A percentile compares a stretch with the other conserved stretches of the same genome.
Evolutionary conservation across 2,888 invertebrate genomes (phyloP).

Genomic region (Melangyna quadrimaculata): DNA sequence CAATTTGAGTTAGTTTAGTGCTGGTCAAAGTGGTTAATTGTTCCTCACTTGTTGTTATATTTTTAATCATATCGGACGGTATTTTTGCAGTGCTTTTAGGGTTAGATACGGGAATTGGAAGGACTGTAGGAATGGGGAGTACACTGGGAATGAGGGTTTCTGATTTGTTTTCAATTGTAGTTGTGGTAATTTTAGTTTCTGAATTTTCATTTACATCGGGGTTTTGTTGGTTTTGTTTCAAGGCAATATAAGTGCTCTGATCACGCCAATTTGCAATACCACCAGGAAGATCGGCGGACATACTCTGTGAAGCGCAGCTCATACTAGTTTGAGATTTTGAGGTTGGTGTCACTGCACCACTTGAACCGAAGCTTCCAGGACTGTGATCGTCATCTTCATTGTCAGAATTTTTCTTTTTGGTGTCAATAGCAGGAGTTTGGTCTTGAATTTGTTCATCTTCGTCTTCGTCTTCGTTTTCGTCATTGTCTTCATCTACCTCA

Average conservation of each 20-base stretch:
- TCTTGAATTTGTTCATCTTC: slow-evolving; percentile 78
- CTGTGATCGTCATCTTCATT: slow-evolving; percentile 84
- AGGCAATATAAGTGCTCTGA: slow-evolving; percentile 88
- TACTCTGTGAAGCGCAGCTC: slow-evolving; percentile 84
- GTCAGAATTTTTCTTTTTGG: slow-evolving; percentile 77
- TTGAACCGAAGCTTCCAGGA: slow-evolving; percentile 84
- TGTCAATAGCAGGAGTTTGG: slow-evolving; percentile 75
- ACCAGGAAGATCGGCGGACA: slow-evolving; percentile 88
- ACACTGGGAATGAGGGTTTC: slow-evolving; percentile 37
- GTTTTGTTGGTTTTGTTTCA: slow-evolving; percentile 76
- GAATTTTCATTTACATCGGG: slow-evolving; percentile 1
- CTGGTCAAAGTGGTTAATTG: slow-evolving; percentile 79
- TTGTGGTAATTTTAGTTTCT: slow-evolving; percentile 53
- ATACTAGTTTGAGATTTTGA: slow-evolving; percentile 73
- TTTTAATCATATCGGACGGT: slow-evolving; percentile 45
- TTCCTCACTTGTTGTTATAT: slow-evolving; percentile 73
- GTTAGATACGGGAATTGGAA: slow-evolving; percentile 30
- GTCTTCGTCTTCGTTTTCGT: slow-evolving; percentile 79
- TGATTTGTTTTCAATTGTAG: slow-evolving; percentile 57
- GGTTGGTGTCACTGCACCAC: slow-evolving; percentile 80
- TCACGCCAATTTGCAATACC: slow-evolving; percentile 92
- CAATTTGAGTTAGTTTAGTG: slow-evolving; percentile 77
- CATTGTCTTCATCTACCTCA: slow-evolving; percentile 82
- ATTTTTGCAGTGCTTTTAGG: slow-evolving; percentile 37
- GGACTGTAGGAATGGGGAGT: slow-evolving; percentile 73